Percentiles rank a stretch among this genome's conserved stretches.
These are phyloP conservation scores for Diplosoma virens DNA, from an alignment of 23 tunicate species.

Conservation along the genomic window DNA sequence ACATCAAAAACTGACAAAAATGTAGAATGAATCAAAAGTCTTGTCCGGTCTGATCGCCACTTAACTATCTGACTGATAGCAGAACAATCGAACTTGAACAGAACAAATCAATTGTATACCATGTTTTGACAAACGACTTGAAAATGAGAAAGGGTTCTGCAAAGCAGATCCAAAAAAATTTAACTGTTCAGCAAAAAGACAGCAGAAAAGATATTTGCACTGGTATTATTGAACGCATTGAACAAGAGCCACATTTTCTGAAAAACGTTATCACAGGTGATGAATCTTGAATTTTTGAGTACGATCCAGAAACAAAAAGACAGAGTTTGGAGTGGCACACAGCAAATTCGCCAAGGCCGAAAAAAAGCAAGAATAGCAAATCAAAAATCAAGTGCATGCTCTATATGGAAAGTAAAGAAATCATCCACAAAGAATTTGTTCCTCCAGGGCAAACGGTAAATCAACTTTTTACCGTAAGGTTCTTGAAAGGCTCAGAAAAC, in stretches of 20 bases:
- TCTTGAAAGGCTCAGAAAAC: background rate
- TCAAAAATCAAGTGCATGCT: slow-evolving; percentile 5
- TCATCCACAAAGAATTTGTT: background rate
- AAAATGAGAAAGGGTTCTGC: too few relatives aligned
- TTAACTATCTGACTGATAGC: too few relatives aligned
- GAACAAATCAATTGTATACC: too few relatives aligned
- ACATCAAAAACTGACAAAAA: too few relatives aligned
- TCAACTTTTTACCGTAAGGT: slow-evolving; percentile 4
- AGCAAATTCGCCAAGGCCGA: slow-evolving; percentile 1
- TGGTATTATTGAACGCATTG: background rate
- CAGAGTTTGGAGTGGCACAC: background rate
- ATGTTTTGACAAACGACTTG: too few relatives aligned
- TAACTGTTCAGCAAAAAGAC: too few relatives aligned
- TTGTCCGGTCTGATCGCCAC: too few relatives aligned
- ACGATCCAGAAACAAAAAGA: slow-evolving; percentile 8
- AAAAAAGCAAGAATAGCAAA: background rate
- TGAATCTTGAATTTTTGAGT: slow-evolving; percentile 7
- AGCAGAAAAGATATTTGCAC: slow-evolving; percentile 9
- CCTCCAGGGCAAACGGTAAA: slow-evolving; percentile 13
- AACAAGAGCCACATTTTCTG: slow-evolving; percentile 8
- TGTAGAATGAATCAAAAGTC: too few relatives aligned
- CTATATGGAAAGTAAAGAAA: background rate
- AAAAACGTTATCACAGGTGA: slow-evolving; percentile 8
- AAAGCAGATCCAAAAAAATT: too few relatives aligned
- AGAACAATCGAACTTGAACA: too few relatives aligned